These are phyloP conservation scores for Rhagium mordax DNA, from an alignment of 2,888 invertebrate species.

Conservation along the genomic window DNA sequence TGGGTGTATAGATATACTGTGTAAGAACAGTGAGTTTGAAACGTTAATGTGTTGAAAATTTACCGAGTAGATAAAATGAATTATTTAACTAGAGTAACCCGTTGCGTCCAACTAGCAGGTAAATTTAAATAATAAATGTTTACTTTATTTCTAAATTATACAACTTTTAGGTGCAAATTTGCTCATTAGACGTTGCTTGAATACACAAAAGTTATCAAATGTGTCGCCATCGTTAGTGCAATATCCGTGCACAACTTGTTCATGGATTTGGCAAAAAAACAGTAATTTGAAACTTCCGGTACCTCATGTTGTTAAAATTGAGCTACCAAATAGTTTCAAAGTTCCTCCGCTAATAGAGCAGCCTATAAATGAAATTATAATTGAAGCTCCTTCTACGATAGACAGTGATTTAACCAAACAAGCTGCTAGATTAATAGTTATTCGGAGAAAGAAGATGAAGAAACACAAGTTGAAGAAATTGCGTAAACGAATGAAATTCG, in stretches of 20 bases:
- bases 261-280: conserved; percentile 64
- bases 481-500: conserved; percentile 84
- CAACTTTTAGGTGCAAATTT: conserved; percentile 13
- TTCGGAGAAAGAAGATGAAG: conserved; percentile 88
- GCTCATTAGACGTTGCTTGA: conserved; percentile 12
- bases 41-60: no score
- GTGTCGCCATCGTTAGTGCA: conserved; percentile 19
- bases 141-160: not conserved
- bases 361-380: conserved; percentile 45
- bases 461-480: conserved; percentile 88
- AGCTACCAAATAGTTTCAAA: conserved; percentile 60
- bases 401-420: conserved; percentile 75
- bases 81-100: conserved; percentile 7
- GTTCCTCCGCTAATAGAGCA: conserved; percentile 54
- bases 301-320: conserved; percentile 50
- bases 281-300: conserved; percentile 59
- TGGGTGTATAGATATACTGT: no score
- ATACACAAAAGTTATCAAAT: conserved; percentile 30
- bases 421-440: conserved; percentile 83
- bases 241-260: conserved; percentile 45
- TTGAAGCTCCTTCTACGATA: conserved; percentile 58
- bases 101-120: not conserved
- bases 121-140: not conserved
- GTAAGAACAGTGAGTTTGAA: not conserved
- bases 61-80: not conserved